A percentile compares a stretch with the other conserved stretches of the same genome.
These are phyloP conservation scores for Sarcophaga peregrina DNA, from an alignment of 1,140 invertebrate genomes.

Conservation along the genomic window DNA sequence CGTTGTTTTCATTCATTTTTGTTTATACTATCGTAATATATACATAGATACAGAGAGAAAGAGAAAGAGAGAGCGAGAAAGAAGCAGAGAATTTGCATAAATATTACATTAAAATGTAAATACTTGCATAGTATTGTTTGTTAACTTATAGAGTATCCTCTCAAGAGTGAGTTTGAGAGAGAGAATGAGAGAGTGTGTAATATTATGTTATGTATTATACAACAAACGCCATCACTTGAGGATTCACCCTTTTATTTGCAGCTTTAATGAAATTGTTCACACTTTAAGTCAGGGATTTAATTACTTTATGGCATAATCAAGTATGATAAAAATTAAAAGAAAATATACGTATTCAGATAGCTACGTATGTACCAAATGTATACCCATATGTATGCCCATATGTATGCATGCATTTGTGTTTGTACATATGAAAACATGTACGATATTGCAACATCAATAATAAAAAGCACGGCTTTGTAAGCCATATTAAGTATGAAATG, in stretches of 20 bases:
- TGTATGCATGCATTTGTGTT: no score
- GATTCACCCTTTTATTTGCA: not conserved
- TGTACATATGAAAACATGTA: no score
- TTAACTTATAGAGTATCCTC: no score
- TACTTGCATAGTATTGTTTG: no score
- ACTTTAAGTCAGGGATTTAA: slow-evolving; percentile 7
- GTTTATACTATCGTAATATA: not conserved
- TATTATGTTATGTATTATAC: no score
- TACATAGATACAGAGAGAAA: not conserved
- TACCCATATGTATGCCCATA: not conserved
- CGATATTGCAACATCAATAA: no score
- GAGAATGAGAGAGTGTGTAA: no score
- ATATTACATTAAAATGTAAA: slow-evolving; percentile 9
- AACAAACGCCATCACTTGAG: no score
- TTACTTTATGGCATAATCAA: slow-evolving; percentile 16
- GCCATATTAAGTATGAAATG: no score
- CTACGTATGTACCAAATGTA: not conserved
- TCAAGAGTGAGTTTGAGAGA: no score
- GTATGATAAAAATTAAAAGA: not conserved
- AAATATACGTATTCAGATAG: not conserved
- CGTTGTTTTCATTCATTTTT: not conserved
- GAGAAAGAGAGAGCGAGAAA: not conserved
- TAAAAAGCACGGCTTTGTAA: no score
- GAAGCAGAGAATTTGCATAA: not conserved
- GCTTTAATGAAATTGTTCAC: not conserved